Evolutionary conservation across 2,797 vertebrate species (phyloP), one percentile per base, ranked within the genome.

Genomic region (Coregonus sp.): DNA sequence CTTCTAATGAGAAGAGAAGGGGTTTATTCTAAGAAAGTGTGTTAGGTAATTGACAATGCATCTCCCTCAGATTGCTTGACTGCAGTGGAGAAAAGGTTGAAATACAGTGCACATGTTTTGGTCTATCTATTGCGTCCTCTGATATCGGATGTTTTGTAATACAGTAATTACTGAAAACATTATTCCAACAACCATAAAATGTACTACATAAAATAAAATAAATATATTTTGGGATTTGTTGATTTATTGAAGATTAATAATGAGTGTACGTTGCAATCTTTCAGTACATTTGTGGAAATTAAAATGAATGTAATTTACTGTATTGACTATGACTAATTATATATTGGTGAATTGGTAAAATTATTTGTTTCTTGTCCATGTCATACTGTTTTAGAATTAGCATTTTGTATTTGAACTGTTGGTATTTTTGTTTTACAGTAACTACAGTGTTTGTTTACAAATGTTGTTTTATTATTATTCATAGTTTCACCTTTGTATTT

Each of bases 1-100:
- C 54, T 76, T 75, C 63, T 50, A 40, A 15, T 20, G n/a, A 54
- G 33, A 16, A 12, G 35, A 63, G 78, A 5, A 47, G 56, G 51
- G 33, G 16, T 65, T 68, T 80, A 86, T 86, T 12, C 35, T 40
- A 29, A 63, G 40, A 72, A 33, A 16, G 66, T 65, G 65, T 66
- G 35, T 37, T 71, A 35, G 50, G 70, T 75, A 75, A 78, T 61
- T 35, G 35, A 56, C 51, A 16, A 33, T 25, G 20, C 14, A 31
- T 25, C 50, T 54, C 12, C 25, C 12, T 54, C 29, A 6, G 15
- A 4, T 15, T 52, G 47, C 12, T 6, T 71, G 47, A 51, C 9
- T 54, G 6, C 9, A 59, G 12, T 56, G 9, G n/a, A 63, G 25
- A 63, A 63, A 25, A 25, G 20, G 59, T 61, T 61, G 59, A 20